Conservation (phyloP, 2,888 invertebrate genomes). For the Microplitis deprimator region DNA sequence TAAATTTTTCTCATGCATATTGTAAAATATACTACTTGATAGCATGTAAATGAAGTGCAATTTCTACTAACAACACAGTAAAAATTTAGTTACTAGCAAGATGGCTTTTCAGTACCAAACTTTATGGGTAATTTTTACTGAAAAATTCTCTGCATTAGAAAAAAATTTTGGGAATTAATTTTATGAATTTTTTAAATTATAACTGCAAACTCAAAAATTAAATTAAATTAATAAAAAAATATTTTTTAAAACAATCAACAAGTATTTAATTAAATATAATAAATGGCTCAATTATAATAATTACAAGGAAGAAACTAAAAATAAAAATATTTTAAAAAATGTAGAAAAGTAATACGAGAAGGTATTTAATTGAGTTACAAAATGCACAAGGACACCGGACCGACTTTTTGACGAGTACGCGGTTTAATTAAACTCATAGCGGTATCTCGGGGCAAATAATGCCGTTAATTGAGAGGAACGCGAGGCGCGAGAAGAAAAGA, state of each 20-base stretch:
- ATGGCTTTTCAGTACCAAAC: no score
- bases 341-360: background rate
- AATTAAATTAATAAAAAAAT: background rate
- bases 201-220: background rate
- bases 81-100: no score
- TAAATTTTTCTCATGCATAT: no score
- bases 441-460: slow-evolving; percentile 31
- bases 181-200: no score
- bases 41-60: no score
- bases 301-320: background rate
- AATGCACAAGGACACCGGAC: slow-evolving; percentile 14
- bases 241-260: background rate
- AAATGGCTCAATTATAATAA: background rate
- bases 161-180: no score
- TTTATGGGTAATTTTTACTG: no score
- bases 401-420: slow-evolving; percentile 32
- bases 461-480: slow-evolving; percentile 38
- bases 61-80: no score
- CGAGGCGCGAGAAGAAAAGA: slow-evolving; percentile 1
- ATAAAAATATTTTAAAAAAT: background rate
- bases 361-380: background rate
- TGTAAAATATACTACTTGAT: no score
- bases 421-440: slow-evolving; percentile 43
- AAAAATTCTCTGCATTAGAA: no score
- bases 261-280: background rate